These are phyloP conservation scores for Galaxea fascicularis DNA, from an alignment of 92 coral and sea anemone species.

Conservation along the genomic window DNA sequence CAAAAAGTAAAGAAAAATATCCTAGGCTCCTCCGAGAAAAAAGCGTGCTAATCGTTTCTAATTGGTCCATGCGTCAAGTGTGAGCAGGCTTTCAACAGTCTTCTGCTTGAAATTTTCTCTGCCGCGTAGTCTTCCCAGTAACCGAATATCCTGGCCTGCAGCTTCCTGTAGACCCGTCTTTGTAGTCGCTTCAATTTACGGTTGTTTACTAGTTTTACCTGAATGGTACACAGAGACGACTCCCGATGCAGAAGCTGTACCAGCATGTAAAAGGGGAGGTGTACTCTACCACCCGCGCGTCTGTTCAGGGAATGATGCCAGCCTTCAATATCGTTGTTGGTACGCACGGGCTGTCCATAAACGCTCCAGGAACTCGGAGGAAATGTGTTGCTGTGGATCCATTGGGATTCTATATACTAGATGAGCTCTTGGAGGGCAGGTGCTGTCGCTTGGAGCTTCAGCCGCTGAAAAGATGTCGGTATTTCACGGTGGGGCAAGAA, in stretches of 20 bases:
- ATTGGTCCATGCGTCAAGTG: no score
- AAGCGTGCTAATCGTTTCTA: no score
- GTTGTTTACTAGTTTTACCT: not conserved
- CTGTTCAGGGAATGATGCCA: not conserved
- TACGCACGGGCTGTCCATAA: not conserved
- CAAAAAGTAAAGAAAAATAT: no score
- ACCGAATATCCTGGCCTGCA: not conserved
- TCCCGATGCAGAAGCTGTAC: not conserved
- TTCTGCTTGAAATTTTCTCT: not conserved
- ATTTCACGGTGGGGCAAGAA: not conserved
- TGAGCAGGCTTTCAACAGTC: no score
- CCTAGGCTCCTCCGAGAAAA: no score
- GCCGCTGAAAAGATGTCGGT: not conserved
- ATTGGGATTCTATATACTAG: not conserved
- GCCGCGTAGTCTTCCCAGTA: not conserved
- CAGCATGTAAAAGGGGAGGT: not conserved
- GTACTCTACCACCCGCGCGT: not conserved
- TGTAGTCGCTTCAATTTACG: not conserved
- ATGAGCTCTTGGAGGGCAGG: not conserved
- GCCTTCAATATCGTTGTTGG: not conserved
- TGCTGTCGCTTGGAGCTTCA: not conserved
- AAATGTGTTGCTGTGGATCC: not conserved
- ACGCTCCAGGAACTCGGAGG: not conserved
- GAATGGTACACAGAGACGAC: no score
- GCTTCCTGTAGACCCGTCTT: not conserved